Evolutionary conservation across 2,797 vertebrate genomes (phyloP).

Genomic region (Hemitrygon akajei): DNA sequence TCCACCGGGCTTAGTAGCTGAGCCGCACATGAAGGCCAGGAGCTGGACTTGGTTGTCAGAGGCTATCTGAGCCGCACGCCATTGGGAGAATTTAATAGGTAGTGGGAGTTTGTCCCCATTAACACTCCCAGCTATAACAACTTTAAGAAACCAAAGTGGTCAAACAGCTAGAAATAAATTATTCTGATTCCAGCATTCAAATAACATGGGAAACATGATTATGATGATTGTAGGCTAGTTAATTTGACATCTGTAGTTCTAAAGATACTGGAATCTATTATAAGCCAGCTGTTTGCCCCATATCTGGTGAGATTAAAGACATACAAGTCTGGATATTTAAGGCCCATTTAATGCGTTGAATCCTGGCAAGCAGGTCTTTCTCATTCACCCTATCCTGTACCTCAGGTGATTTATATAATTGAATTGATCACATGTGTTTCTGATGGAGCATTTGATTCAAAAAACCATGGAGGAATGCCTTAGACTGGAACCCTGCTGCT

Average conservation of each 20-base stretch:
- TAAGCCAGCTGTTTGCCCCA: neutral
- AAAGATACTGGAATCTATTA: slow-evolving; percentile 3
- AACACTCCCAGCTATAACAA: too few relatives aligned
- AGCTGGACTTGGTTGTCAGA: too few relatives aligned
- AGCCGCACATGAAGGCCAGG: too few relatives aligned
- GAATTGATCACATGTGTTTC: neutral
- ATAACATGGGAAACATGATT: neutral
- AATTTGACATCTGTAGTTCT: neutral
- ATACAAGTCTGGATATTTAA: neutral
- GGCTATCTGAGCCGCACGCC: too few relatives aligned
- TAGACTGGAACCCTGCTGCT: neutral
- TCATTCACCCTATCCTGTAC: neutral
- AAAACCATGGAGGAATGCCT: neutral
- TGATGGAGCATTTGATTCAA: neutral
- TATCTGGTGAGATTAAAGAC: neutral
- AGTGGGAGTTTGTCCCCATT: too few relatives aligned
- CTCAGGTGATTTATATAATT: neutral
- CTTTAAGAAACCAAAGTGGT: neutral
- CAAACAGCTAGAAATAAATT: neutral
- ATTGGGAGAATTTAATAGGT: too few relatives aligned
- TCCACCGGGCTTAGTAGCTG: too few relatives aligned
- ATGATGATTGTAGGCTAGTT: neutral
- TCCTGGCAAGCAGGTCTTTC: neutral
- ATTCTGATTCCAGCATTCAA: neutral
- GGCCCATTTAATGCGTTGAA: neutral